Base-by-base conservation (phyloP, 2,113 vertebrate genomes). In the Muscicapa adusta region DNA sequence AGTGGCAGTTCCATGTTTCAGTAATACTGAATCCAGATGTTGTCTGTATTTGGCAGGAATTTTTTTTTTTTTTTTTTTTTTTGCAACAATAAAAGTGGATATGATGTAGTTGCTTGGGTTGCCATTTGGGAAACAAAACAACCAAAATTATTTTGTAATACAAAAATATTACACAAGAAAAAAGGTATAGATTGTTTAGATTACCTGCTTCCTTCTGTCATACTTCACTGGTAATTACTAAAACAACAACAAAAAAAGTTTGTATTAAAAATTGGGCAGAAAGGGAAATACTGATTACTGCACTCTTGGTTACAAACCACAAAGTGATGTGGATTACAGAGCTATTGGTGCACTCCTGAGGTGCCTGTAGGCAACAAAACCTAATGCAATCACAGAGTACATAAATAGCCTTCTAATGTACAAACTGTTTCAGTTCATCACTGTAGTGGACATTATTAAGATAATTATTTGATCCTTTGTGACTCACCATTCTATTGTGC, bases 381-480 rank as follows among this genome's bases (percentile, higher is more conserved):
- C 9, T 76, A 81, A 75, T 78, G 76, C 73, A 85, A 48, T 95
- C 76, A 40, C 73, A 79, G 72, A 25, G 42, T 84, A 10, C 54
- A 40, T 85, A 94, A 91, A 85, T 74, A 96, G 67, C 42, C 57
- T 78, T 38, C 72, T 91, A 91, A 93, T 84, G 42, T 38, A 84
- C 60, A 67, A 33, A 81, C 54, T 71, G 38, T 78, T 94, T 71
- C 80, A 68, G 75, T 93, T 89, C 74, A 28, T 91, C 63, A 36
- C 61, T 80, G 38, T 25, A 74, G 56, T 93, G 94, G 91, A 91
- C 60, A 24, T 92, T 84, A 94, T 94, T 90, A 91, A 89, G 76
- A 40, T 81, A 89, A 95, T 95, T 95, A 93, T 92, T 93, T 90
- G 94, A 85, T 95, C 62, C 63, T 92, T 86, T 84, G 57, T 79